A percentile compares a stretch with the other conserved stretches of the same genome.
Conservation (phyloP, 2,888 invertebrate genomes). For the Drosophila buzzatii region DNA sequence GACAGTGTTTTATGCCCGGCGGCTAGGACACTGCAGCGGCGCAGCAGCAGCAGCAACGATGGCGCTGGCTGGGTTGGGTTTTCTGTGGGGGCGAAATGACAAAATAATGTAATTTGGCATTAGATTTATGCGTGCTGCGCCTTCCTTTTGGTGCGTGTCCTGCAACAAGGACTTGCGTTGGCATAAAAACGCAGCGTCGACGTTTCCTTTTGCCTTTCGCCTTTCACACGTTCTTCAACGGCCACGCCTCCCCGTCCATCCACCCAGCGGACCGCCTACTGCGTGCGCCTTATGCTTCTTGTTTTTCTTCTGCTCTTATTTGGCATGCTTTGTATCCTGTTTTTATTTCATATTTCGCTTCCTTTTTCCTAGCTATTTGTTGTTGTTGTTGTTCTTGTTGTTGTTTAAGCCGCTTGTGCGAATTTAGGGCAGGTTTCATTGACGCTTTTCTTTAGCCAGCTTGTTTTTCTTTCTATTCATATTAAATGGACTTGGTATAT, state of each 20-base stretch:
- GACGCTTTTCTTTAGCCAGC: constrained; percentile 37
- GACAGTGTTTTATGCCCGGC: constrained; percentile 75
- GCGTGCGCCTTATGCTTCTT: constrained; percentile 39
- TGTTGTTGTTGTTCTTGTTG: constrained; percentile 29
- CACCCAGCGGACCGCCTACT: constrained; percentile 15
- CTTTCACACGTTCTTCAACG: constrained; percentile 11
- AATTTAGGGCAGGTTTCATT: constrained; percentile 78
- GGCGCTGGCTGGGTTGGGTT: constrained; percentile 1
- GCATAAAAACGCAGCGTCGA: constrained; percentile 69
- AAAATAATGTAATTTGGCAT: constrained; percentile 78
- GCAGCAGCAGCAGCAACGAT: too few species aligned
- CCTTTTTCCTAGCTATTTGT: not conserved
- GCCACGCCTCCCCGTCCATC: not conserved
- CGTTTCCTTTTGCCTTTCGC: constrained; percentile 53
- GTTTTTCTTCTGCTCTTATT: constrained; percentile 37
- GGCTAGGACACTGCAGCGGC: constrained; percentile 70
- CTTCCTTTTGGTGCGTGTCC: constrained; percentile 50
- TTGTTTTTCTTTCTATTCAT: constrained; percentile 2
- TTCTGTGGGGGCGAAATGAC: constrained; percentile 58
- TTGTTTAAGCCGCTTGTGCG: constrained; percentile 74
- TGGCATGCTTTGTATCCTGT: constrained; percentile 48
- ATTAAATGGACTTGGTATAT: constrained; percentile 18
- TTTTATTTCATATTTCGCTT: constrained; percentile 42
- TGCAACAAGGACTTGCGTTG: constrained; percentile 25
- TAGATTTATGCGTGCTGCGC: constrained; percentile 77